These are phyloP conservation scores for Chromobotia macracanthus DNA, from an alignment of 2,797 vertebrate species.

Conservation along the genomic window DNA sequence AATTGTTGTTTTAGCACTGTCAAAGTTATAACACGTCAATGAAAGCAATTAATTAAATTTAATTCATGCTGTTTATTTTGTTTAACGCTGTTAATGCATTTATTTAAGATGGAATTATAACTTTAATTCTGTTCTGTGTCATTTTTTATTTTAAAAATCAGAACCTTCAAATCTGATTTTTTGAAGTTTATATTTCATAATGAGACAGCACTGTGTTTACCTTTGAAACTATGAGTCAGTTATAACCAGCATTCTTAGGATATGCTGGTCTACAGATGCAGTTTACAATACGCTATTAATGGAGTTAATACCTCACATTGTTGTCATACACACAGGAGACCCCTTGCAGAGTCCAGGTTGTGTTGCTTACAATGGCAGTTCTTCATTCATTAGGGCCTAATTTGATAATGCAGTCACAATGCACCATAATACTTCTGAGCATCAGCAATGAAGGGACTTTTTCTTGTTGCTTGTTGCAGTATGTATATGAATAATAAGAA, in stretches of 20 bases:
- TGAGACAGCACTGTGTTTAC: neutral
- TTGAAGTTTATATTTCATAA: no score
- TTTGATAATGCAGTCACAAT: constrained; percentile 1
- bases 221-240: neutral
- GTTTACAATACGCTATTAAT: neutral
- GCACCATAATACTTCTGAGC: neutral
- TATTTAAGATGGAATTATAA: no score
- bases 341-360: constrained; percentile 12
- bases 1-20: neutral
- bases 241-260: neutral
- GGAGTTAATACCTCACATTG: neutral
- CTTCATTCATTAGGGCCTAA: constrained; percentile 4
- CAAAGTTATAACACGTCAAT: neutral
- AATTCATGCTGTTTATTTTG: neutral
- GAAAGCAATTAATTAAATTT: neutral
- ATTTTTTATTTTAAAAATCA: no score
- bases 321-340: constrained; percentile 4
- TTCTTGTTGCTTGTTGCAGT: constrained; percentile 15
- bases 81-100: no score
- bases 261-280: neutral
- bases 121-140: no score
- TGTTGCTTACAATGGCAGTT: constrained; percentile 9
- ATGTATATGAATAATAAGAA: neutral
- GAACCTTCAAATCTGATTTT: no score
- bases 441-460: constrained; percentile 15